Conservation (phyloP, 2,797 vertebrate genomes). For the Pelochelys cantorii region DNA sequence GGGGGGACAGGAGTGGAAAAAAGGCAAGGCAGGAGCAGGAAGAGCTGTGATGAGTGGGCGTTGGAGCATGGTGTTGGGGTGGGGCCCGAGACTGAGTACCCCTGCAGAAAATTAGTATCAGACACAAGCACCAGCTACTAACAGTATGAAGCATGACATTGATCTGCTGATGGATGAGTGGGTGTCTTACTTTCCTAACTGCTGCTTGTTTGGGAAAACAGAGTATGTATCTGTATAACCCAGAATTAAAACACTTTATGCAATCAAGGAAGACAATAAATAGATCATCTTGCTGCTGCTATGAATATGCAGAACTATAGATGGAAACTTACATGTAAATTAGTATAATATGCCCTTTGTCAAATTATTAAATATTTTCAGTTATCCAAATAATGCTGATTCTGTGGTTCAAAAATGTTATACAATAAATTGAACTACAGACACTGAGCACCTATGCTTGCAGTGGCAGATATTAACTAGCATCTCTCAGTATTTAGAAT, state of each 20-base stretch:
- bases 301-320: background rate
- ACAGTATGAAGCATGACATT: background rate
- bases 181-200: background rate
- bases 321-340: background rate
- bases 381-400: background rate
- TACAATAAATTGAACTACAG: constrained; percentile 14
- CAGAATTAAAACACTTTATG: background rate
- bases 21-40: no score
- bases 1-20: no score
- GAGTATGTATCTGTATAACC: background rate
- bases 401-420: constrained; percentile 42
- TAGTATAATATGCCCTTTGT: rapidly evolving
- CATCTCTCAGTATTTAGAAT: constrained; percentile 16
- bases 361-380: background rate
- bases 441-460: constrained; percentile 34
- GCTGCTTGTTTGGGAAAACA: background rate
- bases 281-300: background rate
- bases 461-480: constrained; percentile 36
- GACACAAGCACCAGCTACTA: rapidly evolving
- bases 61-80: no score
- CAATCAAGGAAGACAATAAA: background rate
- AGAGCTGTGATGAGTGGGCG: no score
- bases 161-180: background rate
- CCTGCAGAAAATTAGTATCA: no score
- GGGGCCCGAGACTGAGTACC: no score